Evolutionary conservation across 2,797 vertebrate genomes (phyloP), one percentile per base, ranked within the genome.

Genomic region (Pelodytes ibericus): DNA sequence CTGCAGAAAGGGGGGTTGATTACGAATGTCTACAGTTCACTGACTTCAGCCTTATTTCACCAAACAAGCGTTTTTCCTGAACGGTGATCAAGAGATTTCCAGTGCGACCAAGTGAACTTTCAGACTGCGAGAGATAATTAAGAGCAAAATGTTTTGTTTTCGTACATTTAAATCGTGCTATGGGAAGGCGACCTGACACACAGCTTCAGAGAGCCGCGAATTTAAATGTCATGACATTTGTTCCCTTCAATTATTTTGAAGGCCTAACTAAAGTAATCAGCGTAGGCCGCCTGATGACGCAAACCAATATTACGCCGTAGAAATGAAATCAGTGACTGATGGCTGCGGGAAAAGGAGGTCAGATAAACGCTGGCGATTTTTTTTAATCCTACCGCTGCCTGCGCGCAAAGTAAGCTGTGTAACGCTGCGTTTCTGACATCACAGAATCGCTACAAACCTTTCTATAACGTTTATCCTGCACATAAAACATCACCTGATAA

Each of bases 151-250:
- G 49, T 53, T 18, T 30, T 9, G 3, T 9, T 1, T 29, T 16
- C 22, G 9, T 60, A 7, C 18, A 18, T 60, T 22, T 22, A 20
- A 24, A 22, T 53, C 1, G 49, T 13, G n/a, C 7, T 16, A 9
- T 20, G 11, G 16, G 31, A 60, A 60, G 29, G 58, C 13, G 27
- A 5, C 15, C 27, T n/a, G 58, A 60, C 27, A 33, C 58, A n/a
- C 13, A 30, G 58, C 26, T 8, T 60, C 10, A 5, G 27, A 31
- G 58, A 2, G 30, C n/a, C 31, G 58, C 31, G 58, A 60, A 60
- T 60, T 31, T 60, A 60, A 60, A 60, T 60, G 58, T 31, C 58
- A 31, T 33, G 26, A 18, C 58, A 31, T 60, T 60, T 60, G 58
- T 31, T 60, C 11, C 5, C 26, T 60, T 60, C 58, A 60, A 29